phyloP scores from a whole-genome alignment of 2,113 vertebrate genomes.

The Megaleporinus macrocephalus region DNA sequence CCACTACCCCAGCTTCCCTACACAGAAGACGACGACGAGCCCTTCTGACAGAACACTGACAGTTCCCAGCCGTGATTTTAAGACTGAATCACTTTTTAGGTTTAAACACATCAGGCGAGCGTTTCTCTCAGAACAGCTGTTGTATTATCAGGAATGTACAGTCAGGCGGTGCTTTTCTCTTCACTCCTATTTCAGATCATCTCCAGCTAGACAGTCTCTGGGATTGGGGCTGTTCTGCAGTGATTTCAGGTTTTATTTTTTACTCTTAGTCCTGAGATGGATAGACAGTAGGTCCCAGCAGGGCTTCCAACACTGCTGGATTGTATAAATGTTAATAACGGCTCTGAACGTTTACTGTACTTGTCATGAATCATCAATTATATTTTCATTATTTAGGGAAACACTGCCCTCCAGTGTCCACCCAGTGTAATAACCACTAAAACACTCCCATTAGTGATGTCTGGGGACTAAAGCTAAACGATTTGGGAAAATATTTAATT shows the following conservation, averaged over 20 bases:
- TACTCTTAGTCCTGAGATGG: not conserved
- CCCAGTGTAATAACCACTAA: not conserved
- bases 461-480: not conserved
- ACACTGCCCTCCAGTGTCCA: constrained; percentile 51
- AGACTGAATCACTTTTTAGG: not conserved
- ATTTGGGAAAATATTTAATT: too few relatives aligned
- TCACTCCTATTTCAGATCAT: not conserved
- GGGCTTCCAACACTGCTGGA: constrained; percentile 16
- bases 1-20: constrained; percentile 28
- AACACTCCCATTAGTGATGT: not conserved
- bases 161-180: not conserved
- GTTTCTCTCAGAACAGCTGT: not conserved
- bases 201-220: not conserved
- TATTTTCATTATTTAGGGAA: constrained; percentile 25
- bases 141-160: not conserved
- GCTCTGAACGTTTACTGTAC: not conserved
- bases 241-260: not conserved
- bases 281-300: not conserved
- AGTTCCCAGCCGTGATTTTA: not conserved
- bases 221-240: not conserved
- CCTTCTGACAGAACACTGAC: constrained; percentile 26
- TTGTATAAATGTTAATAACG: constrained; percentile 11
- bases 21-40: constrained; percentile 47
- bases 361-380: constrained; percentile 15
- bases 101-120: not conserved